phyloP scores from a whole-genome alignment of 2,888 invertebrate species.

The Latrodectus hesperus region DNA sequence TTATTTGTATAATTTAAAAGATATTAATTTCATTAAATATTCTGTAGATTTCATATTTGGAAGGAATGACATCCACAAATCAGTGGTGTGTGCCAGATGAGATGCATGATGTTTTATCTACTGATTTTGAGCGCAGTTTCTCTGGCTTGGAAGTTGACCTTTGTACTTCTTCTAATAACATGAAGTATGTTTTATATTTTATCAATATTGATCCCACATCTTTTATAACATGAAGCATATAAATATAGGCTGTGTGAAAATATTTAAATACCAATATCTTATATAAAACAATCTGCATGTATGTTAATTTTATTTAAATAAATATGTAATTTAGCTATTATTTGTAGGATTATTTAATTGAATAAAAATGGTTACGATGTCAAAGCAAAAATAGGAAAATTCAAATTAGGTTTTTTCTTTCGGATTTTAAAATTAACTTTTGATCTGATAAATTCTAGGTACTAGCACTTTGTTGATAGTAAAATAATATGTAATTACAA shows the following conservation, averaged over 20 bases:
- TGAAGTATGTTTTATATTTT: conserved; percentile 34
- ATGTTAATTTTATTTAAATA: background rate
- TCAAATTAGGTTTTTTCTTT: no score
- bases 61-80: conserved; percentile 66
- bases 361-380: background rate
- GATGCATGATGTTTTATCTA: conserved; percentile 60
- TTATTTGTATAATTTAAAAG: no score
- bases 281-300: background rate
- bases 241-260: background rate
- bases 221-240: no score
- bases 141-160: conserved; percentile 57
- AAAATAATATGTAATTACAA: no score
- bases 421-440: no score
- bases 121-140: conserved; percentile 61
- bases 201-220: no score
- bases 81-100: conserved; percentile 67
- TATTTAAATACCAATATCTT: background rate
- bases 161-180: conserved; percentile 51
- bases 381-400: no score
- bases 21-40: background rate
- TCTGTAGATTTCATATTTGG: conserved; percentile 54
- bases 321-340: background rate
- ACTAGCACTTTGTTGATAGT: no score
- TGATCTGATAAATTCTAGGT: no score
- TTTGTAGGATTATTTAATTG: background rate